phyloP scores from a whole-genome alignment of 2,113 vertebrate species.

The Stigmatopora nigra region DNA sequence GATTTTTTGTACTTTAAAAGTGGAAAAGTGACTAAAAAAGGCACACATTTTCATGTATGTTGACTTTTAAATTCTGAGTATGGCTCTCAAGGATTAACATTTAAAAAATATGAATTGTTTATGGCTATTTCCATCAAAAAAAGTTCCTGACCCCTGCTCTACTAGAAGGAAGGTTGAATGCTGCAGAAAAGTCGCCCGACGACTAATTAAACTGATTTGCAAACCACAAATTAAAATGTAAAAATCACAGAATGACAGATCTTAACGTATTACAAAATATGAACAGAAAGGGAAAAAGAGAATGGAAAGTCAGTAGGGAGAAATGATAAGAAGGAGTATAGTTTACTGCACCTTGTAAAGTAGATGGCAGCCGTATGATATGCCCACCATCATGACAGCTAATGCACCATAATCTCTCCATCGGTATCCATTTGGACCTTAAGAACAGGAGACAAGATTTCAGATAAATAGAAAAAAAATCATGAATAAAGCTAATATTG shows the following conservation, averaged over 20 bases:
- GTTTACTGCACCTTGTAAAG: constrained; percentile 80
- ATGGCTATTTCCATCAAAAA: too few relatives aligned
- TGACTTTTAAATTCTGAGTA: too few relatives aligned
- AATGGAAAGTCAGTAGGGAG: constrained; percentile 17
- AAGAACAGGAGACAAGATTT: constrained; percentile 14
- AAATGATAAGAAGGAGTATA: neutral
- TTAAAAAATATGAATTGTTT: too few relatives aligned
- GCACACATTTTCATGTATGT: too few relatives aligned
- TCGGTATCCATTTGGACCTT: constrained; percentile 79
- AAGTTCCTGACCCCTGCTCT: too few relatives aligned
- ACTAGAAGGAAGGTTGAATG: constrained; percentile 50
- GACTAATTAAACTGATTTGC: constrained; percentile 44
- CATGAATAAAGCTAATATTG: neutral
- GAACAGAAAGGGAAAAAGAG: constrained; percentile 23
- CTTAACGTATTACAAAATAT: constrained; percentile 14
- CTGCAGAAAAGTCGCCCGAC: constrained; percentile 39
- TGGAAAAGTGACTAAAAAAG: too few relatives aligned
- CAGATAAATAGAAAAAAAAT: neutral
- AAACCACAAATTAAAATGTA: constrained; percentile 41
- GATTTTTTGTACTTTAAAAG: too few relatives aligned
- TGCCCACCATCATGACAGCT: constrained; percentile 87
- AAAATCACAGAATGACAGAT: constrained; percentile 38
- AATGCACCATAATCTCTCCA: constrained; percentile 93
- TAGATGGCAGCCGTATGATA: constrained; percentile 91
- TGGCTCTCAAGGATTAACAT: too few relatives aligned